These are phyloP conservation scores for Latrodectus hesperus DNA, from an alignment of 2,888 invertebrate genomes.

Conservation along the genomic window DNA sequence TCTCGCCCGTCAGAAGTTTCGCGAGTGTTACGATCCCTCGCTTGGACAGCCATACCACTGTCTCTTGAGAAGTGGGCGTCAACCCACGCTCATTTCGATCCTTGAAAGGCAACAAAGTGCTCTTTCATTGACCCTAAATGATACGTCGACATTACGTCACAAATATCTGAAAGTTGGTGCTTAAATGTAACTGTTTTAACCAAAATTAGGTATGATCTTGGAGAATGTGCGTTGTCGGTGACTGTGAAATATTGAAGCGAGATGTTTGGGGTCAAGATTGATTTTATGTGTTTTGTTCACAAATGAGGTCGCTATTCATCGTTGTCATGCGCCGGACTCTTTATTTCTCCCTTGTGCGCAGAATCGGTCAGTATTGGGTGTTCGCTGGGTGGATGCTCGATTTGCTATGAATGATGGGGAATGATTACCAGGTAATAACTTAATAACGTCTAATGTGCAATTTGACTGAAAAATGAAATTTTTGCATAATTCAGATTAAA, in stretches of 20 bases:
- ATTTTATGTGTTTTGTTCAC: neutral
- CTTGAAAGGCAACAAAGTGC: neutral
- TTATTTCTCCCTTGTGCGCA: neutral
- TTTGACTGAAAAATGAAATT: no score
- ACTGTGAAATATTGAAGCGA: no score
- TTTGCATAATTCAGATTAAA: no score
- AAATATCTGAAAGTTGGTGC: neutral
- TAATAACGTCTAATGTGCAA: no score
- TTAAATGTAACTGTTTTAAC: no score
- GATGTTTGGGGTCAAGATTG: neutral
- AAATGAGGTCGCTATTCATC: neutral
- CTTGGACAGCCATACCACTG: no score
- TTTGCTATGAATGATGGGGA: neutral
- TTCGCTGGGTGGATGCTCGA: neutral
- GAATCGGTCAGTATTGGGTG: neutral
- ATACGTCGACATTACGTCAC: neutral
- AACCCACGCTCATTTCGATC: neutral
- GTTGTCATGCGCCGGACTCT: neutral
- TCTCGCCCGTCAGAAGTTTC: no score
- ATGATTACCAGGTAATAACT: neutral
- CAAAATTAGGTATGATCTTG: no score
- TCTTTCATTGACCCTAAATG: neutral
- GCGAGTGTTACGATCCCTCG: no score
- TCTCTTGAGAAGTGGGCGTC: neutral
- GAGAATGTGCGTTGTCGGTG: no score